These are phyloP conservation scores for Sorex maritimensis DNA, from an alignment of 2,797 vertebrate genomes.

Conservation along the genomic window DNA sequence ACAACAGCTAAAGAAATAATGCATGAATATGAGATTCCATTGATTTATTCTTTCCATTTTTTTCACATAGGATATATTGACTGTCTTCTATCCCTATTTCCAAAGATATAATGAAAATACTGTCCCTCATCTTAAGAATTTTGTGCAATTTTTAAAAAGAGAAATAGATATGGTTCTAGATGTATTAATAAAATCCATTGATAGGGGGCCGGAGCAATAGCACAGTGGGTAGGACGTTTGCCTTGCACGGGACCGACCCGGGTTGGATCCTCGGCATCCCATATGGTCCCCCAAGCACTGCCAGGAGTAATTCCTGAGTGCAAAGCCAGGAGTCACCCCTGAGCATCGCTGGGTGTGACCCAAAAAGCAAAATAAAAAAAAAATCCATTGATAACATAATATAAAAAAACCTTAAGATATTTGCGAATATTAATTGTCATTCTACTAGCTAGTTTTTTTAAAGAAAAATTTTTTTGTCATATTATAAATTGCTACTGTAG, in stretches of 20 bases:
- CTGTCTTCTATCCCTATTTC: background rate
- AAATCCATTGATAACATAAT: background rate
- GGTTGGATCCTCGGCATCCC: too few relatives aligned
- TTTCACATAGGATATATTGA: background rate
- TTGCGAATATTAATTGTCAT: background rate
- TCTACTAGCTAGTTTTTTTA: background rate
- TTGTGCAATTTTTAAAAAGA: background rate
- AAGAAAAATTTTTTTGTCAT: background rate
- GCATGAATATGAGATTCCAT: background rate
- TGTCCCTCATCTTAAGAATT: background rate
- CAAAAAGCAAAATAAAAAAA: too few relatives aligned
- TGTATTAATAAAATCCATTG: background rate
- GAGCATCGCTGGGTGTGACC: too few relatives aligned
- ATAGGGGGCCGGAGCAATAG: too few relatives aligned
- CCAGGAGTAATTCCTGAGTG: too few relatives aligned
- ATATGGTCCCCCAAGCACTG: too few relatives aligned
- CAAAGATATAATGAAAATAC: background rate
- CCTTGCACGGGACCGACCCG: too few relatives aligned
- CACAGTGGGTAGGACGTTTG: too few relatives aligned
- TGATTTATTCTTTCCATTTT: background rate
- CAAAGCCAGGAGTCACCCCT: too few relatives aligned
- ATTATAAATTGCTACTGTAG: too few relatives aligned
- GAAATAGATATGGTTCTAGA: background rate
- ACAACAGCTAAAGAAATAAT: background rate
- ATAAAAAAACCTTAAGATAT: background rate